Conservation (phyloP, 2,797 vertebrate species). For the Poecilia picta region DNA sequence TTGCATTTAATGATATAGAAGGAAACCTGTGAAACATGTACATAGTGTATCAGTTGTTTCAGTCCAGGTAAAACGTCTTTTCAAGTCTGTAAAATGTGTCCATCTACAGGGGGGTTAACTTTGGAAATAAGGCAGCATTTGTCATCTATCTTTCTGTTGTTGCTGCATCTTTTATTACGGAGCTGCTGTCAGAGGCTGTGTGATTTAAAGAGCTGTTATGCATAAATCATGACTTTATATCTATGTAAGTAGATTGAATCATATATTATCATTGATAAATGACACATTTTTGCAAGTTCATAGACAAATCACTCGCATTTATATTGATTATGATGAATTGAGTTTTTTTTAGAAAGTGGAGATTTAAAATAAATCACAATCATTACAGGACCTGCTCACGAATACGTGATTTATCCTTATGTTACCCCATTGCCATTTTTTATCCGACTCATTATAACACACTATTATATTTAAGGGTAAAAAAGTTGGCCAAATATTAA, state of each 20-base stretch:
- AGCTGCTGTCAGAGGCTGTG: conserved; percentile 29
- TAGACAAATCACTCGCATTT: background rate
- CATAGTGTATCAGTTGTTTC: background rate
- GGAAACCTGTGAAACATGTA: background rate
- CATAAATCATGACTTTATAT: conserved; percentile 5
- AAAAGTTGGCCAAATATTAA: background rate
- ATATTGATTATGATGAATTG: background rate
- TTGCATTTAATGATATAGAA: background rate
- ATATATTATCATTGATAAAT: conserved; percentile 4
- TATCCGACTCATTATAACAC: background rate
- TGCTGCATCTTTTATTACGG: conserved; percentile 28
- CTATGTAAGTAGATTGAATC: conserved; percentile 2
- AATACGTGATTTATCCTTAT: background rate
- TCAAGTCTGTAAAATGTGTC: conserved; percentile 7
- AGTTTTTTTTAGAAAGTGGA: background rate
- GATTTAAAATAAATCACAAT: background rate
- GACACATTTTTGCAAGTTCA: conserved; percentile 5
- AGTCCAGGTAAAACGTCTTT: background rate
- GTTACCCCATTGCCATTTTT: background rate
- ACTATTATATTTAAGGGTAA: background rate
- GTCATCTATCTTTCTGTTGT: conserved; percentile 24
- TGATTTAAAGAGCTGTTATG: conserved; percentile 23
- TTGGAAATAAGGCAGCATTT: conserved; percentile 2
- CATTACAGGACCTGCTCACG: background rate
- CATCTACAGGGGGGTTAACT: background rate